Base-by-base conservation (phyloP, 1,140 invertebrate genomes). In the Palaemon carinicauda region DNA sequence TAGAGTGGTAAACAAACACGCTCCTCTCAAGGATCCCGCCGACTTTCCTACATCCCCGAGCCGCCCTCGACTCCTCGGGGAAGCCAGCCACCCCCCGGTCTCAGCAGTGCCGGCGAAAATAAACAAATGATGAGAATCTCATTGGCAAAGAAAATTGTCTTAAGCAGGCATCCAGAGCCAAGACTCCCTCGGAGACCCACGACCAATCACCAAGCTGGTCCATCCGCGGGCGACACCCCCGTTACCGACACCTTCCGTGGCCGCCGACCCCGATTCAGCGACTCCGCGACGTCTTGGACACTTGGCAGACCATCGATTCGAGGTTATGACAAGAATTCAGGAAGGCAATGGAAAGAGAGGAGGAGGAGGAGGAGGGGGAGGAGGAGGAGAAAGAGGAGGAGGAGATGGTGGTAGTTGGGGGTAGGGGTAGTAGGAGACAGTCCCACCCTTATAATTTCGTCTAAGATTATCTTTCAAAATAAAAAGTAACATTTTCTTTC, bases 201-300 rank as follows among this genome's bases (percentile, higher is more conserved):
- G 82, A 78, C 82, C 82, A 85, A 86, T 86, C 83, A 86, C 83
- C 77, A 69, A 15, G 27, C 75, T 17, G 41, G 75, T 33, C 29
- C 60, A 75, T 79, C 75, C 60, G 19, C 10, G 17, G 69, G 71
- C 81, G 71, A 82, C 81, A 75, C 83, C 75, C 41, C 83, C 83
- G 83, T 80, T 86, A 86, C 75, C 31, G 56, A 79, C 77, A 79
- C 80, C 80, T 82, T 52, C 80, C 80, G 19, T 50, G 14, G 24
- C 7, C 60, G 60, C 75, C 54, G 29, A 78, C 83, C 75, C 60
- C 60, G 77, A 54, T 79, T 65, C 27, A 24, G 15, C 56, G 54
- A 24, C n/a, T 14, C 33, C 80, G 21, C 75, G 50, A 29, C 80
- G 77, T 86, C 83, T 86, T 86, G 82, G 51, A 65, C 80, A 82